These are phyloP conservation scores for Graptemys geographica DNA, from an alignment of 2,797 vertebrate species.

Conservation along the genomic window DNA sequence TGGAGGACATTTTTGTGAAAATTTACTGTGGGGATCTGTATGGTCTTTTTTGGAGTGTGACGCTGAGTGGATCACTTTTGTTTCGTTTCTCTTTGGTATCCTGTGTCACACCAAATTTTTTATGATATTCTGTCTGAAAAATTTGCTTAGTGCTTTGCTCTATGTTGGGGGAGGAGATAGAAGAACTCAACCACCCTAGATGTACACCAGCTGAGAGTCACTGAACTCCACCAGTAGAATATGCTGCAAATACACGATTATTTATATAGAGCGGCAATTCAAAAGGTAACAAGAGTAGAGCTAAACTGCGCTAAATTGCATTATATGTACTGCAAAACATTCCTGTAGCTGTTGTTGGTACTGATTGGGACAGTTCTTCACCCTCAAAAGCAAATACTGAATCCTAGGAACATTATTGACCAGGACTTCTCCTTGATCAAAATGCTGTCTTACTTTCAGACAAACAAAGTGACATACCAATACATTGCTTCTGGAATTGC, in stretches of 20 bases:
- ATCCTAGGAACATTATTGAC: neutral
- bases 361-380: neutral
- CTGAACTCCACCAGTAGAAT: neutral
- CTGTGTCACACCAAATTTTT: accelerated
- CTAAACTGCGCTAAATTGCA: neutral
- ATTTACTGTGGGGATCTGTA: neutral
- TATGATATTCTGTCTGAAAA: accelerated
- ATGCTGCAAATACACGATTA: neutral
- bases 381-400: neutral
- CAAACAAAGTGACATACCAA: neutral
- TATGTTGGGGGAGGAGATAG: accelerated
- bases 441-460: neutral
- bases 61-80: neutral
- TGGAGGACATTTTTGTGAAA: accelerated
- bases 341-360: accelerated
- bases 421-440: neutral
- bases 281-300: neutral
- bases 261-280: accelerated
- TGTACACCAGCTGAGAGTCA: neutral
- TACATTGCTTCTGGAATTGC: neutral
- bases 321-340: neutral
- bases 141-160: too few relatives aligned
- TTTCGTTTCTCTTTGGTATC: accelerated
- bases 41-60: accelerated
- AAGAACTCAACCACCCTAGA: neutral